Evolutionary conservation across 2,888 invertebrate species (phyloP).

Genomic region (Elegia similella): DNA sequence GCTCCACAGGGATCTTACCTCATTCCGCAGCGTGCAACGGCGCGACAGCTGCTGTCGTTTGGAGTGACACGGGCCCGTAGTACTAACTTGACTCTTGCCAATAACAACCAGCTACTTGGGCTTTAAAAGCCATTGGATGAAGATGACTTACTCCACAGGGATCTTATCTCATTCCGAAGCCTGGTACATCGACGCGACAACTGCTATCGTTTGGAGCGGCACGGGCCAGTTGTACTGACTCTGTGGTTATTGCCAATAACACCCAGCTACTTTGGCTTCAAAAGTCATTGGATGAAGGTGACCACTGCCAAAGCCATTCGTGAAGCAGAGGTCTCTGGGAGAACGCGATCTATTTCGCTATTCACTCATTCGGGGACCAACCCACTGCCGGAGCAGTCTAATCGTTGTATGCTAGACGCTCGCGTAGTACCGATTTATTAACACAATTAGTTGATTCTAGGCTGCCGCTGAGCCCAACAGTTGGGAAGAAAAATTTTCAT

Average conservation of each 20-base stretch:
- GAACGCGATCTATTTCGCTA: not conserved
- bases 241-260: no score
- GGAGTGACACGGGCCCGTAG: not conserved
- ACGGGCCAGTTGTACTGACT: no score
- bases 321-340: not conserved
- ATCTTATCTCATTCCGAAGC: not conserved
- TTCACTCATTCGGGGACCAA: not conserved
- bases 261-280: not conserved
- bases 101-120: not conserved
- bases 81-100: not conserved
- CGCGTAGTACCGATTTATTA: not conserved
- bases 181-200: no score
- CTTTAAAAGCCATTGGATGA: not conserved
- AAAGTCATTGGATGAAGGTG: not conserved
- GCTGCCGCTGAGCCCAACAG: not conserved
- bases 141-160: not conserved
- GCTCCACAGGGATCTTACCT: no score
- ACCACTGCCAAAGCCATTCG: not conserved
- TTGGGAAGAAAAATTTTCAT: not conserved
- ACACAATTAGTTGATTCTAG: constrained; percentile 1
- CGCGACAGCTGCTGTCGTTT: no score
- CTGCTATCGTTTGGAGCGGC: no score
- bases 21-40: no score
- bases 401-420: not conserved
- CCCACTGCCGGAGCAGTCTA: not conserved